Base-by-base conservation (phyloP, 2,888 invertebrate species). In the Mantis religiosa region DNA sequence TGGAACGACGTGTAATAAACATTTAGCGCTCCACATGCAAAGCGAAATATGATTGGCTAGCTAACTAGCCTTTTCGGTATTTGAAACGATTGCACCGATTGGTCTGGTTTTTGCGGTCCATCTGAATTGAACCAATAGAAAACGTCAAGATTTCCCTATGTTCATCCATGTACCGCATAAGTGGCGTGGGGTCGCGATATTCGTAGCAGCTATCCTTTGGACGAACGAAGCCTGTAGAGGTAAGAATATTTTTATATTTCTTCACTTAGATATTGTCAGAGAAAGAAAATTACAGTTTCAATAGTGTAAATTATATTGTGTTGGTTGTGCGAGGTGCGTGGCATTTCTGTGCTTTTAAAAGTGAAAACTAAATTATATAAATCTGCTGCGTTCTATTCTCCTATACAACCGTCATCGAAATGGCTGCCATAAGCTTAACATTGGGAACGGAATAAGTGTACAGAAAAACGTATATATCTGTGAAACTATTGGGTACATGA, bases 171-270 rank as follows among this genome's bases (percentile, higher is more conserved):
- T 94, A 94, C 94, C 94, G 94, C 94, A 94, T 94, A 94, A 95
- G 94, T 95, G 94, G 95, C 95, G 95, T 95, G 95, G 95, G 95
- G 94, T 94, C 94, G 93, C 93, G 93, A 94, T 94, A 94, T 94
- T 94, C 94, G 94, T 94, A 94, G 94, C 94, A 93, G 94, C 94
- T 93, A 93, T 93, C 93, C 94, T 94, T 94, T 94, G 94, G 94
- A 94, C 93, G 94, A 94, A 94, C 94, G 93, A 93, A 93, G 93
- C 93, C 93, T 92, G 93, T 93, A 92, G 93, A 95, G 95, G 95
- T 95, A 94, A 95, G 95, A 94, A 94, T 91, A 94, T 93, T 94
- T 93, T 94, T 94, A 93, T 94, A 94, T 94, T 94, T 94, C 93
- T 92, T 92, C 92, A 93, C 92, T 92, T 92, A 92, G 92, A 92